A percentile compares a stretch with the other conserved stretches of the same genome.
phyloP scores from a whole-genome alignment of 2,113 vertebrate species.

The Felis chaus region DNA sequence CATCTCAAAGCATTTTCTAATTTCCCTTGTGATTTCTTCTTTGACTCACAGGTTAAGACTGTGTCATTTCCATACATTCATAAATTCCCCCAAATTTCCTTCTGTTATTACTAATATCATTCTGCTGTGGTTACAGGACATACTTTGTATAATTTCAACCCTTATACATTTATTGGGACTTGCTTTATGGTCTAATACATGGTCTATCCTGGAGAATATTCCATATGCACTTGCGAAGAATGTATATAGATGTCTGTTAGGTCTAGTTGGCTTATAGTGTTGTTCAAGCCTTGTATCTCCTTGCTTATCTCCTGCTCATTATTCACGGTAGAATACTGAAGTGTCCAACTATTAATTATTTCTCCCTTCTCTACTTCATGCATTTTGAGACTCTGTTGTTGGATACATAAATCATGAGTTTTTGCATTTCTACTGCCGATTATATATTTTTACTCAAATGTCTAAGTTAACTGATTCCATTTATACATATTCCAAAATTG shows the following conservation, averaged over 20 bases:
- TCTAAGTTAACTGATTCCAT: slow-evolving; percentile 21
- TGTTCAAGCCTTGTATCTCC: background rate
- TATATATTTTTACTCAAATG: slow-evolving; percentile 17
- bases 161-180: background rate
- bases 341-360: background rate
- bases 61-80: background rate
- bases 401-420: background rate
- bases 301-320: background rate
- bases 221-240: background rate
- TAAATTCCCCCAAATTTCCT: background rate
- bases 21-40: background rate
- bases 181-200: background rate
- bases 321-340: background rate
- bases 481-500: slow-evolving; percentile 42
- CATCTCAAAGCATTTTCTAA: slow-evolving; percentile 22
- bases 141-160: background rate
- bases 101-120: background rate
- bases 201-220: background rate
- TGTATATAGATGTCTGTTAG: background rate
- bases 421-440: slow-evolving; percentile 21
- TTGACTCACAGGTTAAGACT: background rate
- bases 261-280: background rate
- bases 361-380: background rate
- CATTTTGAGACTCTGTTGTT: slow-evolving; percentile 33
- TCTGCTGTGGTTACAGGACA: background rate